Evolutionary conservation across 2,113 vertebrate species (phyloP).

Genomic region (Orycteropus afer): DNA sequence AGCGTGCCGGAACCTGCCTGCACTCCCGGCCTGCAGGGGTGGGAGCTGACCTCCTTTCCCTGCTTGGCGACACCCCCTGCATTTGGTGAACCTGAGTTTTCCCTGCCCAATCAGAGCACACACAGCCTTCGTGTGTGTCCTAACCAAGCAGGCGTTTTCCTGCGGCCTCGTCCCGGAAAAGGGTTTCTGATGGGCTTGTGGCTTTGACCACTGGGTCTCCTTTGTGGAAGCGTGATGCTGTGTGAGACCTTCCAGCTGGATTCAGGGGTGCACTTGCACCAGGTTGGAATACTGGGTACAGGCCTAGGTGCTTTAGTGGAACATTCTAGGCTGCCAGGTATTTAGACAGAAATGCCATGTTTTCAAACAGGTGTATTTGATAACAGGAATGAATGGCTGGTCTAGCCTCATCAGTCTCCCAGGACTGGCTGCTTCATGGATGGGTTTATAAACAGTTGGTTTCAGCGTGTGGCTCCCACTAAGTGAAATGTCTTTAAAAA

Average conservation of each 20-base stretch:
- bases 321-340: not conserved
- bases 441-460: constrained; percentile 59
- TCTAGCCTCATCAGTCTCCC: constrained; percentile 34
- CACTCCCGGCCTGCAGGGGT: not conserved
- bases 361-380: constrained; percentile 39
- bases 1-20: not conserved
- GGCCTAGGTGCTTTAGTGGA: not conserved
- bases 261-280: not conserved
- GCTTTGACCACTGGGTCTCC: constrained; percentile 28
- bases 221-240: constrained; percentile 37
- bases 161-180: not conserved
- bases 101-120: not conserved
- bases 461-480: constrained; percentile 49
- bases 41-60: constrained; percentile 24
- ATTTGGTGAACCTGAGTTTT: constrained; percentile 31
- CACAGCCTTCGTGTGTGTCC: not conserved
- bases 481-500: constrained; percentile 64
- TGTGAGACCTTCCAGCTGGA: constrained; percentile 65
- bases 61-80: not conserved
- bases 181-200: constrained; percentile 2
- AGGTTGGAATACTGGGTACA: not conserved
- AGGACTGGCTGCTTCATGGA: constrained; percentile 59
- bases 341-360: not conserved
- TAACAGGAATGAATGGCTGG: not conserved
- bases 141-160: not conserved